Evolutionary conservation across 2,888 invertebrate genomes (phyloP), one percentile per base, ranked within the genome.

Genomic region (Ennomos erosarius): DNA sequence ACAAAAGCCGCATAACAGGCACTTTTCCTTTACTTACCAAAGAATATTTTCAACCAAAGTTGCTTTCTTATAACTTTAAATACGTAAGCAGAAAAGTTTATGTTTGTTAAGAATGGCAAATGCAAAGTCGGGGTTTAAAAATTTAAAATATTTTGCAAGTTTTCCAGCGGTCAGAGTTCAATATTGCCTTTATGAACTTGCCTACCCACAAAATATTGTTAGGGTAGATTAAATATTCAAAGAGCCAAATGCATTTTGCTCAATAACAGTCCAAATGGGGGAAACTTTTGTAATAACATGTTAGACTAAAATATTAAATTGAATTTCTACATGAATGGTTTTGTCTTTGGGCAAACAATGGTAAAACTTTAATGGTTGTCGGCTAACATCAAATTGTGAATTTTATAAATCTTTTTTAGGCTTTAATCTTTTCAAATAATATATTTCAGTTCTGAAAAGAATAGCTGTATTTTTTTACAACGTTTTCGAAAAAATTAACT

Each of bases 131-230:
- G n/a, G 10, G 44, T 45, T 55, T 50, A 12, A 35, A 55, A 46
- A 48, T 55, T 60, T 55, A 55, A 52, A 60, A 60, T 37, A 37
- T 52, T 42, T 50, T 26, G 13, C 13, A 49, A 60, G 47, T 60
- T 55, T 47, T 1, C 38, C n/a, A 45, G 37, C 42, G 61, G 56
- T 61, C 56, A 56, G 38, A 61, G 56, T 50, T 57, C 46, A 61
- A 56, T 61, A 53, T 56, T 56, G 61, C 61, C 57, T 61, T 61
- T 54, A 54, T 37, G n/a, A 46, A 61, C 53, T 55, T 59, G 34
- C 40, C 26, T n/a, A 12, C 49, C 52, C 59, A 38, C 59, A 45
- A 47, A 60, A 60, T 16, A 16, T 55, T 55, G 59, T 51, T 45
- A n/a, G 26, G 51, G 46, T 36, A 44, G 42, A 55, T 60, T 60